Base-by-base conservation (phyloP, 2,797 vertebrate genomes). In the Neopelma chrysocephalum region DNA sequence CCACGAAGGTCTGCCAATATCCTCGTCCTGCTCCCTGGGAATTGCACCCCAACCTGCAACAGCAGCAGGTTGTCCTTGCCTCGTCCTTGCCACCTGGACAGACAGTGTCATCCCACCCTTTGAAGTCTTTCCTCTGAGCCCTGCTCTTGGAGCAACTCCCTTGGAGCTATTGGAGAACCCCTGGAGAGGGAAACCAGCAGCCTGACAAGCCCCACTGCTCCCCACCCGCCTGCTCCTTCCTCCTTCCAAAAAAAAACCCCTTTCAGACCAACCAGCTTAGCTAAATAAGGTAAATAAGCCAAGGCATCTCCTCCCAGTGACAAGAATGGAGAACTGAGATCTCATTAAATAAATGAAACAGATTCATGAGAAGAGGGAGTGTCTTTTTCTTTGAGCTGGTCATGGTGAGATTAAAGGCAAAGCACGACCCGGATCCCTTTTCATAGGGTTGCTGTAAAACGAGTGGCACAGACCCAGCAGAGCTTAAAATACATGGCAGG, bases 401-500 rank as follows among this genome's bases (percentile, higher is more conserved):
- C 69, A 50, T 12, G 11, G 42, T 38, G 61, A 96, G 88, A 96
- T 84, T 85, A 96, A 95, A 94, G 70, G 75, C 82, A 80, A 54
- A 87, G 96, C 47, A 48, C 70, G 72, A 83, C 23, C 50, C 7
- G 4, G 75, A 84, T 79, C 75, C 68, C 82, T 92, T 65, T 92
- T 72, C 83, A 69, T 56, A 25, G 3, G 38, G 85, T 51, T 1
- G 14, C 72, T 69, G 50, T 72, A 73, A 96, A 93, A 93, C 19
- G 7, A 92, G 68, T 26, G 64, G 57, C 85, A 79, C 79, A 72
- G 76, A 96, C 73, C 78, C 79, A 95, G 62, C 71, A 42, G 65
- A 95, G 89, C 90, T 96, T 93, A 97, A 98, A 98, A 98, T 95
- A 96, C 78, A 83, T 1, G 4, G 32, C 22, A 22, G 61, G 87